A percentile compares a stretch with the other conserved stretches of the same genome.
Evolutionary conservation across 2,113 vertebrate genomes (phyloP).

Genomic region (Alligator sinensis): DNA sequence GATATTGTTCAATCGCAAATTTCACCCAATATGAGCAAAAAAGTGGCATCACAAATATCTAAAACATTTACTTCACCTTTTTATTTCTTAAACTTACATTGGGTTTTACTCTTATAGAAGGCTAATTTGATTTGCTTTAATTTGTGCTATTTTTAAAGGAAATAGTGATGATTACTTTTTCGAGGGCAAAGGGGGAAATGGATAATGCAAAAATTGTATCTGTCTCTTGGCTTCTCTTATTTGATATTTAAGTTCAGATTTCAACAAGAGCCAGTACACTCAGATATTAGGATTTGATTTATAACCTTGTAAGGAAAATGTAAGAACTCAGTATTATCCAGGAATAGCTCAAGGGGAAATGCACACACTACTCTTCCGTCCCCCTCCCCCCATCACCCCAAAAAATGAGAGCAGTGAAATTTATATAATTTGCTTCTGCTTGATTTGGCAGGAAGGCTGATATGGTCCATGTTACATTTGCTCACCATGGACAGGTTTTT

Average conservation of each 20-base stretch:
- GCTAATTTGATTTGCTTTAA: background rate
- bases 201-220: background rate
- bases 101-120: background rate
- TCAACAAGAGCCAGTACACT: background rate
- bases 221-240: background rate
- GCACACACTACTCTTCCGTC: too few species aligned
- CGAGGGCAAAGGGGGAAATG: background rate
- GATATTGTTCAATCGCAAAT: background rate
- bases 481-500: background rate
- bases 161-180: background rate
- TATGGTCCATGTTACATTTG: background rate
- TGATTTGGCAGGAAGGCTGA: background rate
- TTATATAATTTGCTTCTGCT: conserved; percentile 17
- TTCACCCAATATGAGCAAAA: background rate
- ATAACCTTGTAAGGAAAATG: background rate
- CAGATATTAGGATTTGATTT: background rate
- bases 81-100: background rate
- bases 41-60: background rate
- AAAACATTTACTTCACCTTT: background rate
- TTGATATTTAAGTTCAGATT: background rate
- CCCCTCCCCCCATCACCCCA: too few species aligned
- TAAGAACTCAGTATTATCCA: too few species aligned
- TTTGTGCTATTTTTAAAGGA: background rate
- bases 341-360: too few species aligned
- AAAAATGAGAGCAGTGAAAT: background rate